Base-by-base conservation (phyloP, 2,888 invertebrate genomes). In the Microdon myrmicae region DNA sequence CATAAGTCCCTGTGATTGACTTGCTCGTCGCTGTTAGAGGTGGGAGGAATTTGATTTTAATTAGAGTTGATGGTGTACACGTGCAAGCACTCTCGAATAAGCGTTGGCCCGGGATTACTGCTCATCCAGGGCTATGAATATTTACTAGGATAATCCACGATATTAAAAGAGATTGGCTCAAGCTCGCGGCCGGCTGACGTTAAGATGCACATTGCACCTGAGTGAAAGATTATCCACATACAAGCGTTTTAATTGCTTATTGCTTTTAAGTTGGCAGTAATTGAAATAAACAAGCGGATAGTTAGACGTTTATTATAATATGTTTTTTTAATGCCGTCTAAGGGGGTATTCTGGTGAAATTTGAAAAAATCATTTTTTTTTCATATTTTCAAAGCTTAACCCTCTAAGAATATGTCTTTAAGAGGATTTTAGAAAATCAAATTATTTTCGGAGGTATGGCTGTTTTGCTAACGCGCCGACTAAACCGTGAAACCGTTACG, bases 21-120 rank as follows among this genome's bases (percentile, higher is more conserved):
- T n/a, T n/a, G n/a, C n/a, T n/a, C n/a, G n/a, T n/a, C n/a, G n/a
- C 2, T 19, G 23, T 10, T 9, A 10, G 26, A 47, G 41, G 56
- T 58, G 47, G 64, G 64, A 51, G 64, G 56, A 49, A 51, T 45
- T 17, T 19, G 8, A 35, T 49, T 58, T 47, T 51, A 58, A 44
- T 55, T 55, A 55, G 14, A 58, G 35, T 23, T 20, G 23, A 47
- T 41, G 23, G 31, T 51, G 51, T 38, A 38, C 64, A 64, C 64
- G 64, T 64, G 64, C 56, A 19, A 28, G 32, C 43, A 64, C 64
- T 64, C 47, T 31, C 2, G 20, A 22, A 12, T 51, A 51, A 31
- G n/a, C 47, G 23, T 47, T 47, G 47, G 20, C 56, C 13, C 19
- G 9, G 34, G 51, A 58, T 64, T 47, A 51, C 31, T 41, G 49